These are phyloP conservation scores for Phengaris arion DNA, from an alignment of 2,888 invertebrate species.

Conservation along the genomic window DNA sequence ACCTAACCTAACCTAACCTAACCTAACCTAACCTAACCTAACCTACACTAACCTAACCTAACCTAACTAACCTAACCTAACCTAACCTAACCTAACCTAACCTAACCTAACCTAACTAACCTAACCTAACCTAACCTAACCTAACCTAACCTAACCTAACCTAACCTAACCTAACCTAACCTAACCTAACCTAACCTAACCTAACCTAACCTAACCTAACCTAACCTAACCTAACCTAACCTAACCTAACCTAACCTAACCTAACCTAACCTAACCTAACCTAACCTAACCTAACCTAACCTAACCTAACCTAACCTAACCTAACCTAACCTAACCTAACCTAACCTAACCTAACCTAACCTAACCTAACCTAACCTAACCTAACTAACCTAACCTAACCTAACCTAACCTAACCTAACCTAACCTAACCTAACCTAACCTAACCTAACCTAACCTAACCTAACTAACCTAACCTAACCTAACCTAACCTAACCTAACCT, in stretches of 20 bases:
- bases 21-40: slow-evolving; percentile 39
- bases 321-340: slow-evolving; percentile 29
- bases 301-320: slow-evolving; percentile 40
- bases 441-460: too few relatives aligned
- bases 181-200: slow-evolving; percentile 37
- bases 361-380: too few relatives aligned
- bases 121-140: slow-evolving; percentile 38
- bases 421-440: too few relatives aligned
- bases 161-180: slow-evolving; percentile 38
- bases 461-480: too few relatives aligned
- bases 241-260: slow-evolving; percentile 38
- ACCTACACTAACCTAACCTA: slow-evolving; percentile 28
- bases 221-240: slow-evolving; percentile 36
- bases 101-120: slow-evolving; percentile 39
- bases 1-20: slow-evolving; percentile 38
- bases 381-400: too few relatives aligned
- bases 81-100: slow-evolving; percentile 38
- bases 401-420: too few relatives aligned
- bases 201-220: slow-evolving; percentile 38
- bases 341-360: too few relatives aligned
- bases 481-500: too few relatives aligned
- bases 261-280: slow-evolving; percentile 1
- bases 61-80: slow-evolving; percentile 38
- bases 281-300: slow-evolving; percentile 41
- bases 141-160: slow-evolving; percentile 39